phyloP scores from a whole-genome alignment of 1,140 invertebrate species.

The Andrena cerasifolii region DNA sequence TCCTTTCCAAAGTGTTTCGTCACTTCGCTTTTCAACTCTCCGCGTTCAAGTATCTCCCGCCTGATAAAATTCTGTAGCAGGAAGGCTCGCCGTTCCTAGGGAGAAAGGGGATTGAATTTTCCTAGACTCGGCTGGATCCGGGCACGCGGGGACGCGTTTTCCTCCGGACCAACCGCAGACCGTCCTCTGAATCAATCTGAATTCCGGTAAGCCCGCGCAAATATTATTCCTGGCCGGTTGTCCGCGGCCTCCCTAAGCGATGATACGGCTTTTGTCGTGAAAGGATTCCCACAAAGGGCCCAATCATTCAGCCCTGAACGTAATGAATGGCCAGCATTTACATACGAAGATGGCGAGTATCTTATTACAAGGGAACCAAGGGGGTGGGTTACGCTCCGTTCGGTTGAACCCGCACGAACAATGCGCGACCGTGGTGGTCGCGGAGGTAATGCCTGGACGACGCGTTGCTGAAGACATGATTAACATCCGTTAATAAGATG shows the following conservation, averaged over 20 bases:
- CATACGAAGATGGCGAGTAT: constrained; percentile 83
- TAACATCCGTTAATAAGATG: constrained; percentile 83
- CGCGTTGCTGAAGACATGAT: constrained; percentile 82
- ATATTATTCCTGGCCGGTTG: constrained; percentile 62
- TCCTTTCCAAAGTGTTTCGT: neutral
- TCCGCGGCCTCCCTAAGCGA: constrained; percentile 63
- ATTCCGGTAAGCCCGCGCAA: constrained; percentile 54
- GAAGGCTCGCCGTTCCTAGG: neutral
- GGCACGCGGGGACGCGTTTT: too few species aligned
- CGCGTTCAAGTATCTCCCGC: neutral
- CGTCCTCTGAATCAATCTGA: constrained; percentile 16
- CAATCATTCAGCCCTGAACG: constrained; percentile 80
- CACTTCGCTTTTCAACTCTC: neutral
- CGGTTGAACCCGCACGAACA: constrained; percentile 61
- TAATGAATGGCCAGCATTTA: constrained; percentile 82
- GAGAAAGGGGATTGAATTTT: neutral
- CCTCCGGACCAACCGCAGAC: constrained; percentile 8
- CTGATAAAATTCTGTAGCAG: neutral
- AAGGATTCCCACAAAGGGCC: constrained; percentile 78
- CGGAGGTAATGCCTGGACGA: constrained; percentile 77
- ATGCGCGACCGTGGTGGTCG: constrained; percentile 80
- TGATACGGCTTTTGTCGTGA: constrained; percentile 77
- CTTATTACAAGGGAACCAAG: constrained; percentile 79
- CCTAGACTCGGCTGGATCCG: neutral
- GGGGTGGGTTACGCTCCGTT: constrained; percentile 69